A percentile compares a stretch with the other conserved stretches of the same genome.
Conservation (phyloP, 2,797 vertebrate genomes). For the Pteropus rufus region DNA sequence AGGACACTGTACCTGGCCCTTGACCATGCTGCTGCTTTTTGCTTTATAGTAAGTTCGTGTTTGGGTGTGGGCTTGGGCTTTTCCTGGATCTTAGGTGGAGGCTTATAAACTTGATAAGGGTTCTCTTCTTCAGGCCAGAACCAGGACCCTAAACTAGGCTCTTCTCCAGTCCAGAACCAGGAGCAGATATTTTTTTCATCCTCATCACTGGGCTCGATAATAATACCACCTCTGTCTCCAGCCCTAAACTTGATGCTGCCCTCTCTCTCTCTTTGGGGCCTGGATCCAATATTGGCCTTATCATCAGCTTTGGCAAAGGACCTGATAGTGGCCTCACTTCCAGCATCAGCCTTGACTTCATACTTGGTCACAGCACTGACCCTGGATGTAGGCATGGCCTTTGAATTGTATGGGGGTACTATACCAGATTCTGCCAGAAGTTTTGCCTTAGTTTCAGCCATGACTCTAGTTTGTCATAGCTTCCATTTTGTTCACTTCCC, state of each 20-base stretch:
- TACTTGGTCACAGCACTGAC: constrained; percentile 13
- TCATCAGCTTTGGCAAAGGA: not conserved
- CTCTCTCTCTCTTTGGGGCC: not conserved
- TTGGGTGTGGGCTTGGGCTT: not conserved
- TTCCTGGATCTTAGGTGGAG: constrained; percentile 57
- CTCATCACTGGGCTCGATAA: constrained; percentile 20
- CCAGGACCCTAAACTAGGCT: constrained; percentile 68
- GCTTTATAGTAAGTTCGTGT: constrained; percentile 44
- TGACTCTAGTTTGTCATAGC: not conserved
- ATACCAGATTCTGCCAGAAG: not conserved
- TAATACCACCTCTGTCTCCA: constrained; percentile 30
- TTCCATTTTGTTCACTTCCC: constrained; percentile 43
- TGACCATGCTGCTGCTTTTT: constrained; percentile 62
- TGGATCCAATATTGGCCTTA: not conserved
- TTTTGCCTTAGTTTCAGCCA: constrained; percentile 63
- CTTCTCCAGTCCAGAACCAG: constrained; percentile 71
- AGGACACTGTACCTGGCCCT: constrained; percentile 67
- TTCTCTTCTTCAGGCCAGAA: constrained; percentile 72
- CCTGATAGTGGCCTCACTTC: not conserved
- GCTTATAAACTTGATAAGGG: constrained; percentile 56
- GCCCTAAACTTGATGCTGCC: not conserved
- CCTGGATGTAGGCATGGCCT: not conserved
- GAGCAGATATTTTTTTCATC: constrained; percentile 66
- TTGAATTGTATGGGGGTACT: constrained; percentile 27
- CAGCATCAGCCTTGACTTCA: constrained; percentile 22